A percentile compares a stretch with the other conserved stretches of the same genome.
Evolutionary conservation across 2,797 vertebrate species (phyloP).

Genomic region (Crossoptilon crossoptilon): DNA sequence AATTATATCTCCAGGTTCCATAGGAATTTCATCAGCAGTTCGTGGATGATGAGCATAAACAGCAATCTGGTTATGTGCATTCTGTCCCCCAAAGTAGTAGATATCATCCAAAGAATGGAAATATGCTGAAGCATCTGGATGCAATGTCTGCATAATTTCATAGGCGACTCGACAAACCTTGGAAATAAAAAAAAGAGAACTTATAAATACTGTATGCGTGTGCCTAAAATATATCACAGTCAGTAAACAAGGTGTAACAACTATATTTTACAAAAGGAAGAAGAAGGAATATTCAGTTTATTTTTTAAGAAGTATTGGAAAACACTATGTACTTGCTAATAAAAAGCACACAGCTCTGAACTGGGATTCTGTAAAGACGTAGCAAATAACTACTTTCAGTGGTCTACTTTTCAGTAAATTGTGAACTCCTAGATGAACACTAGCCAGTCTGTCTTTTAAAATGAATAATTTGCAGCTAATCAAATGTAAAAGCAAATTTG

Average conservation of each 20-base stretch:
- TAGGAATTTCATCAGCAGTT: conserved; percentile 92
- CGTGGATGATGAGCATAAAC: conserved; percentile 93
- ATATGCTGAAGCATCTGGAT: conserved; percentile 94
- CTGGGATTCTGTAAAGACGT: neutral
- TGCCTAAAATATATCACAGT: neutral
- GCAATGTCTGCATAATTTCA: conserved; percentile 98
- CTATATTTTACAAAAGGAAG: neutral
- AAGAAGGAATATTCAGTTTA: neutral
- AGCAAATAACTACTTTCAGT: neutral
- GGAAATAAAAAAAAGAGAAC: conserved; percentile 27
- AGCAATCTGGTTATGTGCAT: conserved; percentile 97
- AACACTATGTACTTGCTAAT: neutral
- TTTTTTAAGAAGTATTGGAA: neutral
- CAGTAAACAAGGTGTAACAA: neutral
- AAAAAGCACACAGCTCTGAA: neutral
- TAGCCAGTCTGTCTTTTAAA: neutral
- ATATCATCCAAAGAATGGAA: conserved; percentile 98
- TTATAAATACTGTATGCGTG: neutral
- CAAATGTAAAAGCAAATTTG: neutral
- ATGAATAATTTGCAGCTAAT: neutral
- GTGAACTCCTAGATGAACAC: neutral
- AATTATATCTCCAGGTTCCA: conserved; percentile 96
- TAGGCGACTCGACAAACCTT: conserved; percentile 98
- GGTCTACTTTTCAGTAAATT: neutral
- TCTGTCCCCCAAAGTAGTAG: conserved; percentile 98